Base-by-base conservation (phyloP, 2,113 vertebrate genomes). In the Otis tarda region DNA sequence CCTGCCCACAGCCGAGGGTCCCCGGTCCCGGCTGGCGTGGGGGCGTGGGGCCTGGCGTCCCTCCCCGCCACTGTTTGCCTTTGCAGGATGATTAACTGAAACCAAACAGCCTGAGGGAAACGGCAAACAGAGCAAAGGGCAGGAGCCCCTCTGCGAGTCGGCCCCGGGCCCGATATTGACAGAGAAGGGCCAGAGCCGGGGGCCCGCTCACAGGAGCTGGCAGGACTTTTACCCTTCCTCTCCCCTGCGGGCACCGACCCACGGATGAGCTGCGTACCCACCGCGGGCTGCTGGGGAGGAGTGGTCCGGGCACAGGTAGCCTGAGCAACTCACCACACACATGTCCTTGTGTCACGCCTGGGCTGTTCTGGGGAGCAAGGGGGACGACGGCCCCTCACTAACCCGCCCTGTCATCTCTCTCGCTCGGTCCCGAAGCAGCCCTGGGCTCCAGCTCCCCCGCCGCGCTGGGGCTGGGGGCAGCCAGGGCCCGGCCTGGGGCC, bases 121-220 rank as follows among this genome's bases (percentile, higher is more conserved):
- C 2, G 24, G 90, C 87, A 96, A 96, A 97, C 93, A 97, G 93
- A 91, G 77, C 94, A 94, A 96, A 96, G 96, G 84, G 89, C 95
- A 83, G 87, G 35, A 83, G 47, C 39, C 31, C 31, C 15, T 35
- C 67, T 76, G 24, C 2, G 4, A 43, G 12, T 12, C 5, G 9
- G 73, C 19, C 52, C 35, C 7, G 1, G 1, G 39, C 59, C 63
- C 82, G 57, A 0, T 50, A 23, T 82, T 76, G 61, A 20, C 56
- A 41, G 68, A 77, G 47, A 41, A 59, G 64, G 39, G 33, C 56
- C 52, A 8, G 77, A 52, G 56, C 79, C 3, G 1, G n/a, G 1
- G 2, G 12, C 33, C 11, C 12, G 6, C 49, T 30, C 12, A 28
- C 73, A 9, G n/a, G 35, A 64, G 4, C 12, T 9, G 4, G 20